Percentiles rank a stretch among this genome's conserved stretches.
Evolutionary conservation across 2,113 vertebrate species (phyloP).

Genomic region (Xenopus borealis): DNA sequence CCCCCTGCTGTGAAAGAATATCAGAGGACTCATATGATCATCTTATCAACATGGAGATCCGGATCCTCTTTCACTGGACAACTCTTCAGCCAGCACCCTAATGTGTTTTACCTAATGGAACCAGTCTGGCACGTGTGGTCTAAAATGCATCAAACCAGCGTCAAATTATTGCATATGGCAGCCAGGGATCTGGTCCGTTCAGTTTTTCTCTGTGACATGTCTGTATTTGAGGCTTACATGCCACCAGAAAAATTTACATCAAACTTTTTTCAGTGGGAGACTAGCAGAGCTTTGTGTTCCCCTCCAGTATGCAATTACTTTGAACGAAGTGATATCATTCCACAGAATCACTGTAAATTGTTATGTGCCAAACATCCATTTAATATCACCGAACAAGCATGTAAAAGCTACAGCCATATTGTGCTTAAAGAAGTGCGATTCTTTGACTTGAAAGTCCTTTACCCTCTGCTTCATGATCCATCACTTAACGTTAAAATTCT

Average conservation of each 20-base stretch:
- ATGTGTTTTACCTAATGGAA: conserved; percentile 84
- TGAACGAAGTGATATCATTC: conserved; percentile 62
- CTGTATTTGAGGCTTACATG: conserved; percentile 78
- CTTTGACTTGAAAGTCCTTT: conserved; percentile 80
- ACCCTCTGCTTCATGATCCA: conserved; percentile 80
- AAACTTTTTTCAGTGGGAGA: conserved; percentile 82
- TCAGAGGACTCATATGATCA: conserved; percentile 69
- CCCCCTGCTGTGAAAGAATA: conserved; percentile 25
- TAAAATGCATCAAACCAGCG: conserved; percentile 52
- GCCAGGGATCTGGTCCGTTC: conserved; percentile 74
- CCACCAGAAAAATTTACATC: conserved; percentile 66
- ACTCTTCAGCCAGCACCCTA: conserved; percentile 79
- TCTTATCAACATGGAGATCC: conserved; percentile 79
- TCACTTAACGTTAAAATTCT: conserved; percentile 82
- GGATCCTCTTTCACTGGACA: conserved; percentile 81
- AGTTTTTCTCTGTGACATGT: conserved; percentile 79
- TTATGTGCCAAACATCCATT: conserved; percentile 67
- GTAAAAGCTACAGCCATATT: conserved; percentile 78
- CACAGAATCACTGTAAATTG: conserved; percentile 57
- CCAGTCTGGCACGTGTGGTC: conserved; percentile 80
- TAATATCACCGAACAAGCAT: conserved; percentile 67
- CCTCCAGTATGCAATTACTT: conserved; percentile 74
- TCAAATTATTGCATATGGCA: conserved; percentile 61
- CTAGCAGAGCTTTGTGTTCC: conserved; percentile 87
- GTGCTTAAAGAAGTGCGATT: conserved; percentile 87